Conservation (phyloP, 1,140 invertebrate species). For the Lordiphosa stackelbergi region DNA sequence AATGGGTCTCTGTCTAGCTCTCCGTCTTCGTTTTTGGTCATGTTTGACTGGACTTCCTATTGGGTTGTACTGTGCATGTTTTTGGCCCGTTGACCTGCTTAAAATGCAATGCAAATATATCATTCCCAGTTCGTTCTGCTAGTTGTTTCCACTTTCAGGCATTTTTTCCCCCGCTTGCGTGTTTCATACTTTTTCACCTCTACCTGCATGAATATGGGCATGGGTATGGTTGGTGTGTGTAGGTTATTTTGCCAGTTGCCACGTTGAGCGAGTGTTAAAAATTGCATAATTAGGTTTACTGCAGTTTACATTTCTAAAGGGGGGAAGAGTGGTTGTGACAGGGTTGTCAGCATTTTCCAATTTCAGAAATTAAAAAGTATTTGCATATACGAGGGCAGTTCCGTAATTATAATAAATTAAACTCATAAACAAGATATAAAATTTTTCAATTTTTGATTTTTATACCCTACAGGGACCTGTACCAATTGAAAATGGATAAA, state of each 20-base stretch:
- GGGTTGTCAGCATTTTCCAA: constrained; percentile 22
- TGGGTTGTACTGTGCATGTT: constrained; percentile 27
- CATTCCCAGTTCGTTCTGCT: constrained; percentile 38
- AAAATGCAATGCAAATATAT: constrained; percentile 51
- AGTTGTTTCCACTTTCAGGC: constrained; percentile 40
- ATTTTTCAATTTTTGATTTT: too few species aligned
- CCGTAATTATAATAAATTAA: too few species aligned
- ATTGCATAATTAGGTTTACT: constrained; percentile 63
- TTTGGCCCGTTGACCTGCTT: constrained; percentile 54
- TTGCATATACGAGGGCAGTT: too few species aligned
- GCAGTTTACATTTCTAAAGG: constrained; percentile 30
- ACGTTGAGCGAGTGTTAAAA: constrained; percentile 56
- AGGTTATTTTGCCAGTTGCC: constrained; percentile 27
- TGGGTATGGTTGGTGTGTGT: constrained; percentile 37
- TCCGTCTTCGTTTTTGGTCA: constrained; percentile 2
- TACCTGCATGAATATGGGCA: constrained; percentile 58
- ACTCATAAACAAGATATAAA: too few species aligned
- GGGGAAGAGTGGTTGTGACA: constrained; percentile 11
- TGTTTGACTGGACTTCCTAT: constrained; percentile 47
- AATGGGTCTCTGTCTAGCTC: constrained; percentile 21
- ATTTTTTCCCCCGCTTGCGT: constrained; percentile 56
- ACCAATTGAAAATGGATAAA: too few species aligned
- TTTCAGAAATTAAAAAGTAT: background rate
- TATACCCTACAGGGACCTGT: too few species aligned
- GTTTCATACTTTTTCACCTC: constrained; percentile 38